A percentile compares a stretch with the other conserved stretches of the same genome.
Conservation (phyloP, 2,888 invertebrate species). For the Caenorhabditis sp. region DNA sequence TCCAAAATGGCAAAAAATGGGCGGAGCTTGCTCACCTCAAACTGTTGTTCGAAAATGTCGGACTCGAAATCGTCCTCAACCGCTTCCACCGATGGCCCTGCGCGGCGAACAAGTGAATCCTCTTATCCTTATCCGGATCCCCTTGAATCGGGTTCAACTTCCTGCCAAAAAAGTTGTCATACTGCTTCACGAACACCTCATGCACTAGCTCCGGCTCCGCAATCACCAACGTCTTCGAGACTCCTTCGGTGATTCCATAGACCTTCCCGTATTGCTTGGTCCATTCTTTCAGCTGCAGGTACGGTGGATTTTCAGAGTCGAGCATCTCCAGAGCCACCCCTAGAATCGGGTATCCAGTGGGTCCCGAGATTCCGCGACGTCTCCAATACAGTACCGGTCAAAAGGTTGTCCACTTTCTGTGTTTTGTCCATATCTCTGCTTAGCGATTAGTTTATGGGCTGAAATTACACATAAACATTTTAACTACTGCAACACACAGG, state of each 20-base stretch:
- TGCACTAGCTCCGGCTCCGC: conserved; percentile 84
- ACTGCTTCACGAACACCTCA: conserved; percentile 84
- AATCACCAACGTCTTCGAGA: conserved; percentile 82
- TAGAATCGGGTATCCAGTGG: conserved; percentile 54
- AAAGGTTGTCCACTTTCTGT: too few relatives aligned
- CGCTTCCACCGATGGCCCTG: conserved; percentile 85
- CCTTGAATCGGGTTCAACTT: conserved; percentile 76
- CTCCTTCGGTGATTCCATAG: conserved; percentile 73
- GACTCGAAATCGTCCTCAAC: conserved; percentile 85
- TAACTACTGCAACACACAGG: too few relatives aligned
- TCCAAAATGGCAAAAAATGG: too few relatives aligned
- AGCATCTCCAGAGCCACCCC: conserved; percentile 58
- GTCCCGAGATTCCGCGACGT: conserved; percentile 68
- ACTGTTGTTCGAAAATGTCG: conserved; percentile 85
- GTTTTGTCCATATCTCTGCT: too few relatives aligned
- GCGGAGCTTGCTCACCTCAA: conserved; percentile 82
- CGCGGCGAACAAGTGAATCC: conserved; percentile 83
- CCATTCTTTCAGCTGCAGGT: conserved; percentile 74
- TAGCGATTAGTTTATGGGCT: too few relatives aligned
- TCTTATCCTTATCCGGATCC: conserved; percentile 69
- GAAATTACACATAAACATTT: too few relatives aligned
- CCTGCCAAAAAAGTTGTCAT: conserved; percentile 84
- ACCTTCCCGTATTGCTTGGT: conserved; percentile 71
- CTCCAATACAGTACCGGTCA: too few relatives aligned
- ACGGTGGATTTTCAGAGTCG: conserved; percentile 24